phyloP scores from a whole-genome alignment of 2,888 invertebrate genomes.

The Drepanosiphum platanoidis region DNA sequence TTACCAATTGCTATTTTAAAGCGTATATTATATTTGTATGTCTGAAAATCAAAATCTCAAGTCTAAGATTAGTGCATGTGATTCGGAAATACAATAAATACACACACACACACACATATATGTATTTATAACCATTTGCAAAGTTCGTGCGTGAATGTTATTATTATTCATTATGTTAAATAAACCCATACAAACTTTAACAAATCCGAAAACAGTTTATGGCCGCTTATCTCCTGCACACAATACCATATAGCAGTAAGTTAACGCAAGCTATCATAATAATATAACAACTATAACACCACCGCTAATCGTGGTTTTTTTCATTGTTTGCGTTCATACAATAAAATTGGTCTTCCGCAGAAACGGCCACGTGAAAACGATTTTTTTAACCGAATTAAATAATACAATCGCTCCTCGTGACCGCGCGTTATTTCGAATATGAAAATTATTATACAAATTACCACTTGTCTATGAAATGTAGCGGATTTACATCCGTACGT shows the following conservation, averaged over 20 bases:
- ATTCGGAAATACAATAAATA: background rate
- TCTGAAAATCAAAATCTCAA: background rate
- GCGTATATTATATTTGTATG: background rate
- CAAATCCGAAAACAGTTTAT: slow-evolving; percentile 3
- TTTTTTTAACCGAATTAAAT: background rate
- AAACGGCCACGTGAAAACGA: background rate
- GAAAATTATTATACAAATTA: background rate
- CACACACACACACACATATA: background rate
- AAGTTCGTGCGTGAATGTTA: background rate
- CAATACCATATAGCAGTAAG: background rate
- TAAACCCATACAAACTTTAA: background rate
- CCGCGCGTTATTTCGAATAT: background rate
- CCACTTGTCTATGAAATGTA: no score
- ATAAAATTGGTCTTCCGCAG: background rate
- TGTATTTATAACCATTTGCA: background rate
- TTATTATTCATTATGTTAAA: background rate
- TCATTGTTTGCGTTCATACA: background rate
- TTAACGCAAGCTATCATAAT: background rate
- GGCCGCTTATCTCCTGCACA: background rate
- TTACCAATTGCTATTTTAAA: background rate
- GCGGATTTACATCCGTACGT: no score
- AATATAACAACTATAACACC: background rate
- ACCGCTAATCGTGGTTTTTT: background rate
- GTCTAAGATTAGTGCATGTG: background rate
- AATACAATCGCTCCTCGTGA: background rate